Conservation (phyloP, 2,888 invertebrate species). For the Sceliomorpha sp. region DNA sequence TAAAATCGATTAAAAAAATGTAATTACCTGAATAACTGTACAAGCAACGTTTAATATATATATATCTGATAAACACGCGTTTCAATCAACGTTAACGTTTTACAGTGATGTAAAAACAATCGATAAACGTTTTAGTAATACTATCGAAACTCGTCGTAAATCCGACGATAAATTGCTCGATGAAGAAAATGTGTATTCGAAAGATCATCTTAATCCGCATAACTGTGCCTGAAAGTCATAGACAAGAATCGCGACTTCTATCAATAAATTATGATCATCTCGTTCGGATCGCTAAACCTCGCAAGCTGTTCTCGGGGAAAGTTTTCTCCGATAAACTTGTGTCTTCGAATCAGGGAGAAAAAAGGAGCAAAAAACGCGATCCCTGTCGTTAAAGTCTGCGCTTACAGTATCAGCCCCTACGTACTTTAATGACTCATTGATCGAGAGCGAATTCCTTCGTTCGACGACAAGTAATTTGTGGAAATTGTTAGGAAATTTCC, state of each 20-base stretch:
- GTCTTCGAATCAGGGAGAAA: conserved; percentile 10
- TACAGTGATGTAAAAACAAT: no score
- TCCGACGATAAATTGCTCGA: conserved; percentile 22
- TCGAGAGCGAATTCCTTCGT: conserved; percentile 12
- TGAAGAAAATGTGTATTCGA: conserved; percentile 16
- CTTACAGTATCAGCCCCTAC: conserved; percentile 4
- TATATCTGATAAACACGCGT: no score
- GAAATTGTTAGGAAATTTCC: conserved; percentile 27
- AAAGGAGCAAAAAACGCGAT: conserved; percentile 9
- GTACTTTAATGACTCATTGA: conserved; percentile 28
- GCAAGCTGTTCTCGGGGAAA: conserved; percentile 29
- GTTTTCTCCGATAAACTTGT: conserved; percentile 37
- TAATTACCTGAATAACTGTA: no score
- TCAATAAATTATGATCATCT: conserved; percentile 53
- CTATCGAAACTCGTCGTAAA: conserved; percentile 22
- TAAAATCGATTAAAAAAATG: no score
- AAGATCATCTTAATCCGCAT: conserved; percentile 39
- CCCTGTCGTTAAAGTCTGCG: background rate
- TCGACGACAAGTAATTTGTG: conserved; percentile 3
- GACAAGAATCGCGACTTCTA: conserved; percentile 37
- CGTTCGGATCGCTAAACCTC: conserved; percentile 40
- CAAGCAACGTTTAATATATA: no score
- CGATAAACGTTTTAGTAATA: conserved; percentile 23
- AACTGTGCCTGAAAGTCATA: conserved; percentile 27
- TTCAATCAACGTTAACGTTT: no score